Evolutionary conservation across 2,888 invertebrate species (phyloP), one percentile per base, ranked within the genome.

Genomic region (Xestia xanthographa): DNA sequence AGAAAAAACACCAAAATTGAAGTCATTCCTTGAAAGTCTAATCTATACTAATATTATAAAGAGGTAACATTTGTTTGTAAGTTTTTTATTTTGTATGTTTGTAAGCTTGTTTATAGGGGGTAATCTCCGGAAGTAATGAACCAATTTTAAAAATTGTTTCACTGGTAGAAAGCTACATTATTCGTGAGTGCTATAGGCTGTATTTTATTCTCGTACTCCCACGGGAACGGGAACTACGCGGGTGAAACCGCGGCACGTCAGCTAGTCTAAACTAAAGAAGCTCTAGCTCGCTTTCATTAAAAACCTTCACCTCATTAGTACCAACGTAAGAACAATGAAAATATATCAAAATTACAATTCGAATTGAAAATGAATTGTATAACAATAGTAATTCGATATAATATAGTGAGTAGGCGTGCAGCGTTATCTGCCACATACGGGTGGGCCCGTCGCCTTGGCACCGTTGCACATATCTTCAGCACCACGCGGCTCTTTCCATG

Each of bases 371-470:
- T 75, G 77, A 82, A 73, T 76, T 78, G 71, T 67, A 72, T 82
- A 76, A 84, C 88, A 89, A 84, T 87, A 83, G 88, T 90, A 85
- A 82, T 85, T 83, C 81, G 29, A 70, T 71, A 58, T 34, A 70
- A 85, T 87, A 75, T 79, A 78, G 83, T 86, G 83, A 86, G 89
- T 87, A 94, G 94, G 94, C 91, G 81, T 95, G 92, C 90, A 84
- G 85, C 87, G 92, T 94, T 95, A 95, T 95, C 96, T 85, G 79
- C 65, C 1, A 41, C 89, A 96, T 96, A 95, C 95, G 96, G 96
- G 96, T 92, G 86, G 86, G 85, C 85, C 88, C 84, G 87, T 91
- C 87, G 91, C 96, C 96, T 95, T 96, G 96, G 92, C 96, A 93
- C 92, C 90, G 88, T 93, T 95, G 86, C 85, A 79, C 85, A 89